Evolutionary conservation across 35 echinoderm and acorn worm genomes (phyloP), one percentile per base, ranked within the genome.

Genomic region (Holothuria glaberrima): DNA sequence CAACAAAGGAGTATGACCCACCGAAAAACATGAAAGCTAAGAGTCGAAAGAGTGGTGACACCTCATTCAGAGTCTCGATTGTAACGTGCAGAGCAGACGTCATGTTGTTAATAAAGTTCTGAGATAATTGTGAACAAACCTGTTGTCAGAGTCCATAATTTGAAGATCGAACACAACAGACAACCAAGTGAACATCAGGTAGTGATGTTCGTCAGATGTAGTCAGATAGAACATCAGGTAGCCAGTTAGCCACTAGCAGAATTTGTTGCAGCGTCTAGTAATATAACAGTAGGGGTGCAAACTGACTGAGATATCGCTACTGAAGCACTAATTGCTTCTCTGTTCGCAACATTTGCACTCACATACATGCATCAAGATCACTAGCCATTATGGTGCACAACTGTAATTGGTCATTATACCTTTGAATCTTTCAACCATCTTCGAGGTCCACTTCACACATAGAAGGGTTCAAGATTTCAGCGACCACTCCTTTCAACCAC

Each of bases 381-480:
- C 20, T 50, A 45, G 84, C 10, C 30, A 19, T 5, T 87, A 33
- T 5, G n/a, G 63, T 87, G 19, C 65, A 34, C 13, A 69, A 35
- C 22, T 87, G 75, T 6, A 94, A 73, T 19, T 94, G 87, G 63
- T 94, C 88, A 19, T 79, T 38, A 25, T 93, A 86, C 9, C 91
- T 34, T 88, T 86, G 61, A 16, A 93, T 75, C 26, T 31, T 13
- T 83, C 92, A 6, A 22, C 88, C 87, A 90, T 90, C 92, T 14
- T 70, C 58, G n/a, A 94, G 81, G 19, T 94, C 27, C 12, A 90
- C 41, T 27, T 73, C 58, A 66, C 22, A 89, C 41, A 89, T 83
- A 6, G 30, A 45, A 10, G 88, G 34, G 24, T 48, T 89, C 13
- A 93, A 22, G 26, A 86, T 25, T 68, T 84, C 87, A 59, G 22